Base-by-base conservation (phyloP, 2,888 invertebrate species). In the Callinectes sapidus region DNA sequence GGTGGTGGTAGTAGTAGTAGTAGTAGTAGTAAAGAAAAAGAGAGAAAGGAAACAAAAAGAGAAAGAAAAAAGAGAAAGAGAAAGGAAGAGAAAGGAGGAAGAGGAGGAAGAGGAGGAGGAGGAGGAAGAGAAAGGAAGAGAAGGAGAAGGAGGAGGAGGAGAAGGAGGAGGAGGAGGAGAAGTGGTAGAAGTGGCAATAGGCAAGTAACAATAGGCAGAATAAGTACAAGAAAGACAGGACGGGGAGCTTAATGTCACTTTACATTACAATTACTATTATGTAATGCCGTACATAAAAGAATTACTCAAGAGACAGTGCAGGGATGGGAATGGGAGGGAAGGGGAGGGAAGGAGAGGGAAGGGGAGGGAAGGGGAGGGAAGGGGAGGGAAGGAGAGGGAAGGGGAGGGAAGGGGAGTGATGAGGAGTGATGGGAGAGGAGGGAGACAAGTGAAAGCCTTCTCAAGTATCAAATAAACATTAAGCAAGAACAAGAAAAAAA, bases 1-100 rank as follows among this genome's bases (percentile, higher is more conserved):
- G 28, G 87, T 48, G 28, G 48, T 87, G 28, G 87, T 87, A 54
- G 87, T 48, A 54, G 18, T 48, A 54, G 87, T 87, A 54, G 48
- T 87, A 28, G 87, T 48, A 54, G 87, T 87, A 28, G 87, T 48
- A 54, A 39, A 39, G 5, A 39, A 5, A 5, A 39, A 39, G 39
- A 39, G 39, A 39, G 5, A 39, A 39, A 39, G 39, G 39, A 39
- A 39, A 39, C 2, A 39, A 5, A 39, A 39, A 5, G 5, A 39
- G 5, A 39, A 39, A 39, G 5, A 5, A 39, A 39, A 5, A 39
- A 39, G 39, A n/a, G 87, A n/a, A n/a, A 39, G 39, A 39, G 39
- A 39, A 39, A 39, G 39, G 5, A 39, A 5, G 5, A 39, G 5
- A 39, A 39, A 39, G 5, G 39, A 39, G 5, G 39, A 39, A 39